Evolutionary conservation across 2,888 invertebrate species (phyloP).

Genomic region (Oeneis ivallda): DNA sequence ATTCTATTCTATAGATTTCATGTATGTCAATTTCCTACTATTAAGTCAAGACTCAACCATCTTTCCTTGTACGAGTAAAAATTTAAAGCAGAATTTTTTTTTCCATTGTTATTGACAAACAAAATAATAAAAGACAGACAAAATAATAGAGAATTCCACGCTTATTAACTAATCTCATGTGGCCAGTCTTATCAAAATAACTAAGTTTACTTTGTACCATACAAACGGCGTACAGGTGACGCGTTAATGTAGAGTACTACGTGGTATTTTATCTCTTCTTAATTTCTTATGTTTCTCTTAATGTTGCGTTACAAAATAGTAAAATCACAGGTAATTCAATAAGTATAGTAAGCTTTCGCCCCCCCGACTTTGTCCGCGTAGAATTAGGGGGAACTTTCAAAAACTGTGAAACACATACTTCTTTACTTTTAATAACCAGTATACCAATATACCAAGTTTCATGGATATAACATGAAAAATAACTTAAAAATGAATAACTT

Average conservation of each 20-base stretch:
- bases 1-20: too few species aligned
- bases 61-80: too few species aligned
- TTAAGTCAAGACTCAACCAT: too few species aligned
- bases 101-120: background rate
- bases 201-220: slow-evolving; percentile 9
- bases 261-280: background rate
- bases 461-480: too few species aligned
- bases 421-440: too few species aligned
- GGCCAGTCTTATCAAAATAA: slow-evolving; percentile 12
- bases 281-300: background rate
- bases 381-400: too few species aligned
- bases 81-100: background rate
- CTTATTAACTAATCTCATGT: background rate
- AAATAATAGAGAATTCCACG: background rate
- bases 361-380: too few species aligned
- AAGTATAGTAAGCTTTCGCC: too few species aligned
- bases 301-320: background rate
- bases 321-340: background rate
- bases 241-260: background rate
- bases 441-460: too few species aligned
- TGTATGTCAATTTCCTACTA: too few species aligned
- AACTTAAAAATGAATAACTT: too few species aligned
- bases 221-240: background rate
- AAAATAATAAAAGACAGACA: background rate
- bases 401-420: too few species aligned